Percentiles rank a stretch among this genome's conserved stretches.
phyloP scores from a whole-genome alignment of 2,888 invertebrate species.

The Cybosia mesomella region DNA sequence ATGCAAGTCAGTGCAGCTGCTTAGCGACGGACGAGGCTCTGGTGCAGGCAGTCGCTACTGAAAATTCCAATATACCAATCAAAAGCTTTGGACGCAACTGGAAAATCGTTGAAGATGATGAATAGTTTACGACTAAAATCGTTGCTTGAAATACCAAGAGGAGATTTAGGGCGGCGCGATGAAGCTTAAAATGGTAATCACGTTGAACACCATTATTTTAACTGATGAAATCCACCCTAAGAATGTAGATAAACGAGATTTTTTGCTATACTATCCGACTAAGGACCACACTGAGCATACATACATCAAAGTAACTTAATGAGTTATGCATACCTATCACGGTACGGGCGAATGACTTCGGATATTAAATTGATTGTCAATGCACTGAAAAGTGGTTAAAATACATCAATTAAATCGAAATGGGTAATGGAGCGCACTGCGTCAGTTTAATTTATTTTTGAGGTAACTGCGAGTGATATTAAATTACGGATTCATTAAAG shows the following conservation, averaged over 20 bases:
- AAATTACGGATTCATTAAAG: neutral
- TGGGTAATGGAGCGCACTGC: neutral
- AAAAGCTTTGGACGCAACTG: too few species aligned
- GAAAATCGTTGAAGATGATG: too few species aligned
- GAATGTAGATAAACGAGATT: neutral
- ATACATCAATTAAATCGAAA: conserved; percentile 10
- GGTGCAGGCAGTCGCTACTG: too few species aligned
- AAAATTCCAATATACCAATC: too few species aligned
- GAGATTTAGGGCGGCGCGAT: too few species aligned
- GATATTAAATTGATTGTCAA: conserved; percentile 51
- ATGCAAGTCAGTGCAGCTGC: too few species aligned
- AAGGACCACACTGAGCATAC: neutral
- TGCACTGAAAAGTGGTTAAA: conserved; percentile 39
- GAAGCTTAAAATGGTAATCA: too few species aligned
- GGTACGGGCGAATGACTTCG: neutral
- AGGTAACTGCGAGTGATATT: neutral
- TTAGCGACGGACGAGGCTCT: too few species aligned
- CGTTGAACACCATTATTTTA: too few species aligned
- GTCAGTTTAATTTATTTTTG: neutral
- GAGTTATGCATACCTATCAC: neutral
- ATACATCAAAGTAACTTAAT: neutral
- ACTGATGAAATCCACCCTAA: too few species aligned
- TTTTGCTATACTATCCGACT: neutral
- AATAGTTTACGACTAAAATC: too few species aligned
- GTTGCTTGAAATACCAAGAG: too few species aligned